Evolutionary conservation across 2,797 vertebrate species (phyloP).

Genomic region (Xiphophorus birchmanni): DNA sequence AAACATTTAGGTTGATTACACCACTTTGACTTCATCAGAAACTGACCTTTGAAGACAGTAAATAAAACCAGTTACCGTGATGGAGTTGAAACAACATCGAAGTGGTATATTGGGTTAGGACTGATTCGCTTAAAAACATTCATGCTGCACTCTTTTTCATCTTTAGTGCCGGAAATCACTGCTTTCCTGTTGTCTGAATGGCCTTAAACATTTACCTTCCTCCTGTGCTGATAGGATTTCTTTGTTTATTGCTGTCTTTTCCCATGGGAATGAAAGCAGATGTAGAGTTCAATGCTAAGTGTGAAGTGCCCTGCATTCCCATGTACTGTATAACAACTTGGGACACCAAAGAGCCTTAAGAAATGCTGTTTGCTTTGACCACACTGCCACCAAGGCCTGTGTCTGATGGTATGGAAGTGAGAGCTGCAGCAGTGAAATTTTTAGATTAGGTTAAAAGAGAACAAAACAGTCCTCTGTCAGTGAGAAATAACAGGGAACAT

Average conservation of each 20-base stretch:
- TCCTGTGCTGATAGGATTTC: conserved; percentile 68
- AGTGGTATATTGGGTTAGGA: conserved; percentile 80
- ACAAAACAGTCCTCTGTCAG: conserved; percentile 66
- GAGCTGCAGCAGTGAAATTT: conserved; percentile 53
- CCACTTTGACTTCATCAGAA: conserved; percentile 78
- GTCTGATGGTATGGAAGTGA: conserved; percentile 51
- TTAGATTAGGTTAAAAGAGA: conserved; percentile 65
- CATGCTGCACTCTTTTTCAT: conserved; percentile 73
- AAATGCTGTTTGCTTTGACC: conserved; percentile 57
- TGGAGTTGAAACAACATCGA: conserved; percentile 78
- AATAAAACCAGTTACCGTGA: conserved; percentile 79
- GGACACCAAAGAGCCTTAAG: conserved; percentile 33
- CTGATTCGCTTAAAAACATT: conserved; percentile 78
- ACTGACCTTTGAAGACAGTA: conserved; percentile 78
- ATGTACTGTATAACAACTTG: conserved; percentile 48
- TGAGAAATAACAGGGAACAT: conserved; percentile 59
- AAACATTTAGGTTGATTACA: conserved; percentile 75
- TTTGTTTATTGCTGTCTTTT: conserved; percentile 74
- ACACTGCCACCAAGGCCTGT: conserved; percentile 58
- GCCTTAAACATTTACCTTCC: conserved; percentile 74
- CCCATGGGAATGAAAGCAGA: conserved; percentile 74
- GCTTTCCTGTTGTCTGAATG: conserved; percentile 80
- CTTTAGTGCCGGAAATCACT: conserved; percentile 78
- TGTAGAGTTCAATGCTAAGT: conserved; percentile 60
- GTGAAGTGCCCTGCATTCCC: conserved; percentile 60